phyloP scores from a whole-genome alignment of 2,797 vertebrate genomes.

The Parauchenoglanis punctatus region DNA sequence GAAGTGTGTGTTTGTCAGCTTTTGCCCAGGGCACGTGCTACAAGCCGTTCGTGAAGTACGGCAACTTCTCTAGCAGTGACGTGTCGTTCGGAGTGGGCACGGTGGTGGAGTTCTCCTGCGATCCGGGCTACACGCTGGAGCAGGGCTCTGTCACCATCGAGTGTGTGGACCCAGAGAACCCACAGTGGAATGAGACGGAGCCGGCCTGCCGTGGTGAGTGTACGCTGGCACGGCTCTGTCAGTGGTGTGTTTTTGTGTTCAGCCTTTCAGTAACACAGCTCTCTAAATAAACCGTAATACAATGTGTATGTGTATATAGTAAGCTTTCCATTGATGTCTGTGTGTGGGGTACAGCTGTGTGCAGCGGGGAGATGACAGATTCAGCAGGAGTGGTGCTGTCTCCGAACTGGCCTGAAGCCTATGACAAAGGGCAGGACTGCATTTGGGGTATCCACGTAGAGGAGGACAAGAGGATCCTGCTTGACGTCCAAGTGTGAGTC shows the following conservation, averaged over 20 bases:
- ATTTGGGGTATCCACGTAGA: constrained; percentile 98
- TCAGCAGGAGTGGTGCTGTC: constrained; percentile 91
- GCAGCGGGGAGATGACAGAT: constrained; percentile 95
- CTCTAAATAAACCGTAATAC: background rate
- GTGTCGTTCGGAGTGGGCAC: constrained; percentile 82
- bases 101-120: constrained; percentile 92
- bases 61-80: constrained; percentile 93
- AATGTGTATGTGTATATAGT: background rate
- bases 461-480: constrained; percentile 94
- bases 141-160: constrained; percentile 95
- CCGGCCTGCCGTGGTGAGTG: constrained; percentile 91
- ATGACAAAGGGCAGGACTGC: constrained; percentile 97
- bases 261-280: background rate
- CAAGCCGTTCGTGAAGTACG: constrained; percentile 94
- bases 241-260: constrained; percentile 20
- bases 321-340: constrained; percentile 18
- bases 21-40: constrained; percentile 92
- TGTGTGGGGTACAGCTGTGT: constrained; percentile 80
- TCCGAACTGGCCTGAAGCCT: constrained; percentile 97
- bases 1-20: constrained; percentile 71
- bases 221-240: constrained; percentile 32
- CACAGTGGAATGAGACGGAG: constrained; percentile 98
- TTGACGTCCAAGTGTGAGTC: constrained; percentile 93
- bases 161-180: constrained; percentile 85
- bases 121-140: constrained; percentile 93